A percentile compares a stretch with the other conserved stretches of the same genome.
These are phyloP conservation scores for Rhabdornis inornatus DNA, from an alignment of 2,113 vertebrate genomes.

Conservation along the genomic window DNA sequence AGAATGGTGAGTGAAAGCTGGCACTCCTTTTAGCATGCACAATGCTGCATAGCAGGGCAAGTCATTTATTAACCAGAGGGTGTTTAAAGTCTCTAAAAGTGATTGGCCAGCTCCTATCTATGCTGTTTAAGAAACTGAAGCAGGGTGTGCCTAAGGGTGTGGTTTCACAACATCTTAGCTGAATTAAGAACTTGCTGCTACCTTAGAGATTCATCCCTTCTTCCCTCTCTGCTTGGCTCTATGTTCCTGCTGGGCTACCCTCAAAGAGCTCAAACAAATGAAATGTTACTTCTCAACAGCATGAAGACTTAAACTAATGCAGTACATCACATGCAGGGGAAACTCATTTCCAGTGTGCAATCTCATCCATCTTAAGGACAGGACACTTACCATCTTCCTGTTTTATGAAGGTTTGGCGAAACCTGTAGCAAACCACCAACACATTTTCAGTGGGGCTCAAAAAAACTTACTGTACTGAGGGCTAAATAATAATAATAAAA, in stretches of 20 bases:
- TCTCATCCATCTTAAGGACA: background rate
- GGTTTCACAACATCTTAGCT: background rate
- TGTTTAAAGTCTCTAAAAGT: background rate
- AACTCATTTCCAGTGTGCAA: fast-evolving
- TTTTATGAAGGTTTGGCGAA: background rate
- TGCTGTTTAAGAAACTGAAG: background rate
- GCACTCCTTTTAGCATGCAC: background rate
- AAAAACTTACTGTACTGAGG: background rate
- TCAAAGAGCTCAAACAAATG: background rate
- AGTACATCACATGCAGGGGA: background rate
- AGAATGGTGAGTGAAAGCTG: background rate
- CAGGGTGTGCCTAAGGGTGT: background rate
- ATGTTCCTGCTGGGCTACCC: background rate
- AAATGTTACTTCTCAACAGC: background rate
- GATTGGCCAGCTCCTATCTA: background rate
- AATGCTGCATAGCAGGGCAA: background rate
- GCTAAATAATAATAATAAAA: background rate
- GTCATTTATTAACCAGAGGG: constrained; percentile 14
- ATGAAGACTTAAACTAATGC: background rate
- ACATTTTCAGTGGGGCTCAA: background rate
- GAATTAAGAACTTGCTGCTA: background rate
- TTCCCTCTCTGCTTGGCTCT: background rate
- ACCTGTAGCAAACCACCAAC: background rate
- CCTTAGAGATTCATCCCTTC: background rate
- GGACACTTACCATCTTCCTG: background rate